Percentiles rank a stretch among this genome's conserved stretches.
Evolutionary conservation across 2,888 invertebrate genomes (phyloP).

Genomic region (Micropterix aruncella): DNA sequence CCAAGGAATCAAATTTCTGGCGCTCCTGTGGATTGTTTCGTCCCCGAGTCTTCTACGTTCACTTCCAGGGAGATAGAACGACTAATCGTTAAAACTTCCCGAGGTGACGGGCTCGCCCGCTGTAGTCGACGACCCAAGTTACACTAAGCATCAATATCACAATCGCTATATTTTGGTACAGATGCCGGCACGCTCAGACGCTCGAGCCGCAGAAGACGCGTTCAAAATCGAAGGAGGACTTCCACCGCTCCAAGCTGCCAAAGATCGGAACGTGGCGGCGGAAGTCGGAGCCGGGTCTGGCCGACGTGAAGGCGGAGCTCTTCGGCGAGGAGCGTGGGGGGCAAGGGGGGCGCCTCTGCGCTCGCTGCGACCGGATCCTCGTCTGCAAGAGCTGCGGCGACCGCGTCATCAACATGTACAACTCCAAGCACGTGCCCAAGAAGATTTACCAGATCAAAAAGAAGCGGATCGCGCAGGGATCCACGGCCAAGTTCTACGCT

Average conservation of each 20-base stretch:
- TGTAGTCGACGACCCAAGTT: too few species aligned
- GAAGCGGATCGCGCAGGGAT: constrained; percentile 43
- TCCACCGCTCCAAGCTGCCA: constrained; percentile 30
- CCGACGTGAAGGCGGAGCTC: constrained; percentile 24
- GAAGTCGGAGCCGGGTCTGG: constrained; percentile 57
- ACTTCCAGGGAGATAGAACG: too few species aligned
- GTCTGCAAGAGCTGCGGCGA: constrained; percentile 32
- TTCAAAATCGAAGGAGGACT: constrained; percentile 36
- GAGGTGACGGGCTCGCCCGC: too few species aligned
- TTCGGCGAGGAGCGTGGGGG: constrained; percentile 25
- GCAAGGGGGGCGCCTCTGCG: constrained; percentile 23
- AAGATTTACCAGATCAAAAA: constrained; percentile 57
- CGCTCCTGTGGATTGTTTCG: too few species aligned
- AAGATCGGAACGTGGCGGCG: constrained; percentile 53
- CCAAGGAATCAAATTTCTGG: too few species aligned
- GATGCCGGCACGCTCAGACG: constrained; percentile 26
- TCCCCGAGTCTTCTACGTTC: too few species aligned
- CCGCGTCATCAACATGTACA: constrained; percentile 40
- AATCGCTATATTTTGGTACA: too few species aligned
- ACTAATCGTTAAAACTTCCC: too few species aligned
- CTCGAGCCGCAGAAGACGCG: constrained; percentile 29
- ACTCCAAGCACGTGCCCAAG: constrained; percentile 53
- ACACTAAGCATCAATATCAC: too few species aligned
- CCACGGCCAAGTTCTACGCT: constrained; percentile 52
- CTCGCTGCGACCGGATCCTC: constrained; percentile 23